Evolutionary conservation across 2,888 invertebrate genomes (phyloP).

Genomic region (Microctonus hyperodae): DNA sequence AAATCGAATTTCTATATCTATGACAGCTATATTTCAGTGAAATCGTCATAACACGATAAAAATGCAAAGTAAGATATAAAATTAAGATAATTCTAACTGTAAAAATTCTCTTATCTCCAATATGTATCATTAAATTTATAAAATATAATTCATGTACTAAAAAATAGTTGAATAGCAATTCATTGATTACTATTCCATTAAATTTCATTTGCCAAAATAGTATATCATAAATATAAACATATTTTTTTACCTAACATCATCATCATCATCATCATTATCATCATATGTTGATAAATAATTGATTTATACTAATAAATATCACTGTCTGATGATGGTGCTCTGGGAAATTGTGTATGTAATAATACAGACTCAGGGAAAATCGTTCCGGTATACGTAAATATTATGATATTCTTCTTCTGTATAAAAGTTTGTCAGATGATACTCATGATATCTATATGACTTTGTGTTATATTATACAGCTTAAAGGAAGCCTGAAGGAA

Average conservation of each 20-base stretch:
- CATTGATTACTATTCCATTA: too few relatives aligned
- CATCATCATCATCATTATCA: too few relatives aligned
- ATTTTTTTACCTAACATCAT: too few relatives aligned
- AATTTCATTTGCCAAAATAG: too few relatives aligned
- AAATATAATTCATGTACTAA: background rate
- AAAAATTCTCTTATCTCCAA: background rate
- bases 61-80: background rate
- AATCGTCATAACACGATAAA: background rate
- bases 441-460: background rate
- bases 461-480: background rate
- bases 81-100: background rate
- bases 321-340: background rate
- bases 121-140: background rate
- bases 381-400: background rate
- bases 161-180: too few relatives aligned
- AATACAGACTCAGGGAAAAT: background rate
- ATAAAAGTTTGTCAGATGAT: background rate
- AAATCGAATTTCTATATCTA: constrained; percentile 1
- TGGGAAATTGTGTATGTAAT: background rate
- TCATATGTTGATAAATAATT: background rate
- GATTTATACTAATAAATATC: too few relatives aligned
- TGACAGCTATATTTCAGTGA: background rate
- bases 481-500: background rate
- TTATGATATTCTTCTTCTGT: background rate
- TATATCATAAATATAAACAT: too few relatives aligned